phyloP scores from a whole-genome alignment of 2,888 invertebrate species.

The Athalia cordata region DNA sequence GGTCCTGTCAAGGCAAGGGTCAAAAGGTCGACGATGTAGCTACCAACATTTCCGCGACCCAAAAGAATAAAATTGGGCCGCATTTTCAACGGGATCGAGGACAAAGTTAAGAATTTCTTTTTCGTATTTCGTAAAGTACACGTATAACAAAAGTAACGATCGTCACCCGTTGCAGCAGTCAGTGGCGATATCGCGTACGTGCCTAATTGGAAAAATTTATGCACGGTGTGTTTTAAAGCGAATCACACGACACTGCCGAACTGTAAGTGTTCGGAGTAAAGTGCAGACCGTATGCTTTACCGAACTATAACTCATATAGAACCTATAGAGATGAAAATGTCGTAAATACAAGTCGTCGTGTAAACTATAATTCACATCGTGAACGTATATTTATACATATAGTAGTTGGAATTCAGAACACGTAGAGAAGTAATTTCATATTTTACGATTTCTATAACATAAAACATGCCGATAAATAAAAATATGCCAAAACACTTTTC shows the following conservation, averaged over 20 bases:
- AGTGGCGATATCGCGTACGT: background rate
- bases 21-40: slow-evolving; percentile 24
- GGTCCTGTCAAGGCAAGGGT: slow-evolving; percentile 18
- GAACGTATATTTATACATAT: background rate
- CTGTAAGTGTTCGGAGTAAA: background rate
- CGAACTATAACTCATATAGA: background rate
- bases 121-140: background rate
- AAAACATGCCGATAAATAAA: too few relatives aligned
- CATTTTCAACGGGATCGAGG: slow-evolving; percentile 22
- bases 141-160: background rate
- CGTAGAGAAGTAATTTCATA: background rate
- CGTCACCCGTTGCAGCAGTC: background rate
- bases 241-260: background rate
- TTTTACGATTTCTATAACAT: background rate
- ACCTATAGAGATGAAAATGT: background rate
- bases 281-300: background rate
- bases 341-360: background rate
- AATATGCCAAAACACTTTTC: too few relatives aligned
- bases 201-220: slow-evolving; percentile 5
- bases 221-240: background rate
- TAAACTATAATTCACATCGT: background rate
- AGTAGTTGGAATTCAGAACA: background rate
- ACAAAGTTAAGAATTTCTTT: slow-evolving; percentile 12
- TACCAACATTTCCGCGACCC: slow-evolving; percentile 22
- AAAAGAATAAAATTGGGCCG: slow-evolving; percentile 21